Evolutionary conservation across 2,888 invertebrate species (phyloP), one percentile per base, ranked within the genome.

Genomic region (Drosophila prolongata): DNA sequence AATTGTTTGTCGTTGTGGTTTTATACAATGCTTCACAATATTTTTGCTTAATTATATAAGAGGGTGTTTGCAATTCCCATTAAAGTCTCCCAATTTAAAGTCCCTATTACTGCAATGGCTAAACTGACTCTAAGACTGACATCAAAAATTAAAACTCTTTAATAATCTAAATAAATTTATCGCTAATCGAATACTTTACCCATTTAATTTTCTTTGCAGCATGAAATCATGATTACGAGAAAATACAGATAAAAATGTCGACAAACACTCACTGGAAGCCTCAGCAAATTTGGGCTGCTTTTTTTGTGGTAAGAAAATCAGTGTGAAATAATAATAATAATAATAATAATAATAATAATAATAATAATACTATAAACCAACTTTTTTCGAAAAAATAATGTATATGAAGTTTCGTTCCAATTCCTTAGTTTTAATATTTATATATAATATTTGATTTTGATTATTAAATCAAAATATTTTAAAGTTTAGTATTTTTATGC

Each of bases 231-330:
- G 91, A 91, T 90, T 90, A 87, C 90, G 82, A 87, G 90, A 90
- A 90, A 88, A 90, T 89, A 87, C 85, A 89, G 90, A 89, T 90
- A 90, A 90, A 90, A 89, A 91, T 91, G 91, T 80, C 87, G 77
- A 80, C 80, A 76, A 85, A 88, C 81, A 83, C 81, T 72, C 65
- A 76, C 75, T 80, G 80, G 78, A 86, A 66, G 65, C 69, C 75
- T 59, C 74, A 76, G 71, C 74, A 72, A 69, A 77, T 80, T 77
- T 87, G 83, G 79, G 89, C 81, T 78, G 78, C 81, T 79, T 82
- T 91, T 80, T 86, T 91, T 70, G 76, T 90, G 90, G 91, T 91
- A 85, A 91, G 46, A 6, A 30, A 30, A 30, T 8, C 8, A 4
- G 4, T 24, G 24, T 24, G 24, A 24, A 24, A 24, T 24, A 24